Evolutionary conservation across 2,797 vertebrate genomes (phyloP), one percentile per base, ranked within the genome.

Genomic region (Fistularia commersonii): DNA sequence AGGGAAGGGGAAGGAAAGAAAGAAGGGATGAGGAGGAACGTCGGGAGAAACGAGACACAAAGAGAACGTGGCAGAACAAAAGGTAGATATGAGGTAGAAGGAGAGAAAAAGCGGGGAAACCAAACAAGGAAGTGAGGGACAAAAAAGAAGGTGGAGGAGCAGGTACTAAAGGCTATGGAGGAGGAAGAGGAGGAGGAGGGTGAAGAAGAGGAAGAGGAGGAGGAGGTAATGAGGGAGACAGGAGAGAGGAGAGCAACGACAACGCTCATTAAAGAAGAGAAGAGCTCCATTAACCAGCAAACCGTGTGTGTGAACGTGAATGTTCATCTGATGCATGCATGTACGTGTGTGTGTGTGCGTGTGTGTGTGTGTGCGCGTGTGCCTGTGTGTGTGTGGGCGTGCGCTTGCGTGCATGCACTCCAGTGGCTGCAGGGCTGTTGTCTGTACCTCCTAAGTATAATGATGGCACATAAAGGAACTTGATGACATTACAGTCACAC

Each of bases 241-340:
- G 72, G 43, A 12, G 64, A 74, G 74, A 77, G 67, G 77, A 63
- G 66, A 80, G 72, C n/a, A 69, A 79, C 76, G 79, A 72, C 70
- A 80, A 58, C 58, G 69, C 82, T 84, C 82, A 86, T 84, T 84
- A 83, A 86, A 83, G 79, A 82, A 76, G 69, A 83, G 83, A 69
- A 77, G 68, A 79, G 88, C 85, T 80, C 80, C 82, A 86, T 84
- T 86, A 83, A 83, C 73, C 84, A 84, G 76, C 74, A 82, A 87
- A 82, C 79, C 41, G 58, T 79, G 51, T 66, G 59, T 62, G 65
- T 43, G 64, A 48, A 47, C 31, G 54, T 40, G 40, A 12, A 56
- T 11, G 41, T 42, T 41, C 12, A 41, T 41, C 39, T 13, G 12
- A 31, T 51, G 50, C 50, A 37, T 40, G 40, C 40, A 46, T 42